Evolutionary conservation across 2,888 invertebrate genomes (phyloP).

Genomic region (Ochropleura plecta): DNA sequence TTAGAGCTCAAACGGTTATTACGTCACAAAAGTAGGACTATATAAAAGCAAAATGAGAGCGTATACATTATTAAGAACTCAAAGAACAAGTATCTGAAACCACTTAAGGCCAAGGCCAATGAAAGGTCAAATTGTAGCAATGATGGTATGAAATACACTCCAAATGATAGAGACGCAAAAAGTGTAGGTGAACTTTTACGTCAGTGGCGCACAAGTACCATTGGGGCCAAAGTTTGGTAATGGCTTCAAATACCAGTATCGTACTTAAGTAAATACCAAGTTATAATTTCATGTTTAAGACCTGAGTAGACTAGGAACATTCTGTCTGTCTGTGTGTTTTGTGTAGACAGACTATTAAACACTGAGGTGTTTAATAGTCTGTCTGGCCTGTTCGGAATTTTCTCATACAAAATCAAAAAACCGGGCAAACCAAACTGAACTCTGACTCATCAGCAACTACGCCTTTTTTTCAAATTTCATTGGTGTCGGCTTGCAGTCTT

Average conservation of each 20-base stretch:
- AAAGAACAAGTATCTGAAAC: slow-evolving; percentile 34
- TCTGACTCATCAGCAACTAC: no score
- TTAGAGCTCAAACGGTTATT: slow-evolving; percentile 27
- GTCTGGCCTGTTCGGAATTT: no score
- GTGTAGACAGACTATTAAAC: no score
- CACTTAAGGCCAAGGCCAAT: slow-evolving; percentile 48
- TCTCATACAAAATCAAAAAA: no score
- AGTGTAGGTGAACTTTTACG: slow-evolving; percentile 34
- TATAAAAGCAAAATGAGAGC: slow-evolving; percentile 37
- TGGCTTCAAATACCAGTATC: slow-evolving; percentile 44
- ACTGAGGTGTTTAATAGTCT: no score
- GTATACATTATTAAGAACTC: slow-evolving; percentile 44
- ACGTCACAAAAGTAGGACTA: slow-evolving; percentile 24
- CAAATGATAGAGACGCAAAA: slow-evolving; percentile 35
- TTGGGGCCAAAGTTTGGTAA: slow-evolving; percentile 21
- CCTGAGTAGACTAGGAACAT: no score
- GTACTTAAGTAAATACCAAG: slow-evolving; percentile 58
- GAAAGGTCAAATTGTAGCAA: slow-evolving; percentile 54
- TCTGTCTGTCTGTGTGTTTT: no score
- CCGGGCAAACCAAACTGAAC: no score
- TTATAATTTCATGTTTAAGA: slow-evolving; percentile 58
- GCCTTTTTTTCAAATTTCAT: no score
- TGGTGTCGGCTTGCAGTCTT: no score
- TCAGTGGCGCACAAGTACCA: slow-evolving; percentile 25
- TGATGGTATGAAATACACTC: slow-evolving; percentile 40